These are phyloP conservation scores for Xiphophorus maculatus DNA, from an alignment of 2,113 vertebrate genomes.

Conservation along the genomic window DNA sequence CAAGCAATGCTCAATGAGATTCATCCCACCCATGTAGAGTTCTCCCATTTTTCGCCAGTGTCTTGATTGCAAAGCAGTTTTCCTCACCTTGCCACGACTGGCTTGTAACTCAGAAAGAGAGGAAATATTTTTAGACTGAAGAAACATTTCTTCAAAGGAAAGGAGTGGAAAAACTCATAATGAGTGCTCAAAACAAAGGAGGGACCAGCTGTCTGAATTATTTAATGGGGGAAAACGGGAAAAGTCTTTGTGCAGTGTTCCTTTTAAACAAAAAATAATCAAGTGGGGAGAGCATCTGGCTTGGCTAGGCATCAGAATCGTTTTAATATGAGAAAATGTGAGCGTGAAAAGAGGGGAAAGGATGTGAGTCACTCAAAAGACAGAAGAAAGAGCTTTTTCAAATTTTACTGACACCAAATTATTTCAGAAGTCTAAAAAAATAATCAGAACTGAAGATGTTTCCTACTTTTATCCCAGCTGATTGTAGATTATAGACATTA, in stretches of 20 bases:
- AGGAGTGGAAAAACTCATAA: constrained; percentile 30
- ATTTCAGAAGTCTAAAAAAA: constrained; percentile 42
- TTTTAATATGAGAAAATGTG: constrained; percentile 63
- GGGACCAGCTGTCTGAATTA: constrained; percentile 62
- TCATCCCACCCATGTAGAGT: constrained; percentile 52
- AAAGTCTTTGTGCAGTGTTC: constrained; percentile 48
- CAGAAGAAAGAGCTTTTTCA: constrained; percentile 47
- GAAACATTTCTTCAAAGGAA: background rate
- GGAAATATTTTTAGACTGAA: constrained; percentile 18
- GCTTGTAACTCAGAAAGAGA: constrained; percentile 9
- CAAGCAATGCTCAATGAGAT: constrained; percentile 58
- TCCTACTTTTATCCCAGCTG: background rate
- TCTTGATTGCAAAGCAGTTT: constrained; percentile 52
- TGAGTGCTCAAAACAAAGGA: constrained; percentile 37
- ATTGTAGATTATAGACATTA: no score
- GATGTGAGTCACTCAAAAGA: constrained; percentile 66
- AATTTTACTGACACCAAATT: constrained; percentile 48
- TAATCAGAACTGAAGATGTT: constrained; percentile 15
- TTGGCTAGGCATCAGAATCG: constrained; percentile 65
- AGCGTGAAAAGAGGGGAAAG: constrained; percentile 45
- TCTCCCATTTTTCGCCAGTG: constrained; percentile 28
- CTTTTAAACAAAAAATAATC: constrained; percentile 22
- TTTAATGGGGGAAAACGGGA: constrained; percentile 32
- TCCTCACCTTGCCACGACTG: constrained; percentile 38
- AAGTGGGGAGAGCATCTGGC: constrained; percentile 62